Evolutionary conservation across 2,888 invertebrate genomes (phyloP), one percentile per base, ranked within the genome.

Genomic region (Syrphus vitripennis): DNA sequence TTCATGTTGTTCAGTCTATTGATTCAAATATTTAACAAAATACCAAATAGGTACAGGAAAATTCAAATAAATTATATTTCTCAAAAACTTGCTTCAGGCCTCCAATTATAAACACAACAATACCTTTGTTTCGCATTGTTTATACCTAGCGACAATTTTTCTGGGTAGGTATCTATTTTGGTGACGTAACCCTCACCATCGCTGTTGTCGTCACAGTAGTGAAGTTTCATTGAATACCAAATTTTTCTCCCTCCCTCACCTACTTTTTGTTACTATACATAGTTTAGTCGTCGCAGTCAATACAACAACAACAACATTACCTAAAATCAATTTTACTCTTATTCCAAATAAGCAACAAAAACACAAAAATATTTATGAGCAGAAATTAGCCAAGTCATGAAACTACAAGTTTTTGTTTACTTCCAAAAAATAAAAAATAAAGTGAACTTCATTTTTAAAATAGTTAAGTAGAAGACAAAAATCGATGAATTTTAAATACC

Each of bases 301-400:
- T 31, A 34, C n/a, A 29, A 57, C 9, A 31, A 57, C 19, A 19
- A 59, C 21, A n/a, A 48, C 16, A n/a, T n/a, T n/a, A n/a, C n/a
- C n/a, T 12, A 59, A 59, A 59, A 59, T 59, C 59, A 59, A 59
- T 59, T 59, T 7, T 37, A 37, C 21, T 37, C 21, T n/a, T n/a
- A 59, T 19, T 5, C 12, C 31, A 21, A 21, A 12, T 53, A 3
- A 50, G 24, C 24, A 14, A 14, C 50, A 50, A 14, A 21, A 50
- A 21, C 0, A 50, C 2, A 19, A 4, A 48, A 1, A 21, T 21
- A 48, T 19, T 9, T 31, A 31, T 31, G 9, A 9, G 31, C 9
- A 31, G 6, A 9, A 34, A 9, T 12, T 5, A 48, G 14, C 21
- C 10, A 21, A 19, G 12, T 21, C 4, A 4, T 21, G 3, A 21